phyloP scores from a whole-genome alignment of 2,888 invertebrate genomes.

The Opisthograptis luteolata region DNA sequence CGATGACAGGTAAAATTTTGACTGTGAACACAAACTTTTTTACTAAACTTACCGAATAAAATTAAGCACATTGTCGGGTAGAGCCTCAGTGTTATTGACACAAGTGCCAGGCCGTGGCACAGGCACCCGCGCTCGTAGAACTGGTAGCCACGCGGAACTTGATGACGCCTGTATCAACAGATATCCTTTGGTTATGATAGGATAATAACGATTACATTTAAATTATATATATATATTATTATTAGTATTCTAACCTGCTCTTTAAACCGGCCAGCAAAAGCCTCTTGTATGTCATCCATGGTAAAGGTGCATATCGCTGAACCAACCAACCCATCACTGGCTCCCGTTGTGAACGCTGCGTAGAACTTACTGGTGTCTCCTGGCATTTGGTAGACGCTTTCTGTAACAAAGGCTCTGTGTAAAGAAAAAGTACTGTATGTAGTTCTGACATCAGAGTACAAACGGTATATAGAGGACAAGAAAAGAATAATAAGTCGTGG shows the following conservation, averaged over 20 bases:
- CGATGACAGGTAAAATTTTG: too few species aligned
- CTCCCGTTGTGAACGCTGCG: slow-evolving; percentile 87
- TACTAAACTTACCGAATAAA: slow-evolving; percentile 84
- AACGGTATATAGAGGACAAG: too few species aligned
- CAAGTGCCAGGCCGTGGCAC: slow-evolving; percentile 87
- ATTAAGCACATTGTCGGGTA: slow-evolving; percentile 87
- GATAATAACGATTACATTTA: too few species aligned
- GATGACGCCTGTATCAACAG: slow-evolving; percentile 81
- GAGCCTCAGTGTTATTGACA: slow-evolving; percentile 86
- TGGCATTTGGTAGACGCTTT: slow-evolving; percentile 87
- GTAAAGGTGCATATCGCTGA: slow-evolving; percentile 89
- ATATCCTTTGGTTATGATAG: too few species aligned
- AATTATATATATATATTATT: too few species aligned
- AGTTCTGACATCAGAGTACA: too few species aligned
- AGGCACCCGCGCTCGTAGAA: slow-evolving; percentile 85
- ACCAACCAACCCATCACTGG: slow-evolving; percentile 87
- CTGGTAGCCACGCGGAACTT: slow-evolving; percentile 88
- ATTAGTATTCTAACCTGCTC: slow-evolving; percentile 76
- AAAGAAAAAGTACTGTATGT: slow-evolving; percentile 18
- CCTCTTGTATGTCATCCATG: slow-evolving; percentile 86
- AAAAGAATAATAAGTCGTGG: too few species aligned
- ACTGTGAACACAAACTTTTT: too few species aligned
- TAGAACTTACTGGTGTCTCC: slow-evolving; percentile 86
- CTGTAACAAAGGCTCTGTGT: slow-evolving; percentile 61
- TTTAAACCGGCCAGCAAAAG: slow-evolving; percentile 88